Evolutionary conservation across 2,888 invertebrate species (phyloP).

Genomic region (Glomeris marginata): DNA sequence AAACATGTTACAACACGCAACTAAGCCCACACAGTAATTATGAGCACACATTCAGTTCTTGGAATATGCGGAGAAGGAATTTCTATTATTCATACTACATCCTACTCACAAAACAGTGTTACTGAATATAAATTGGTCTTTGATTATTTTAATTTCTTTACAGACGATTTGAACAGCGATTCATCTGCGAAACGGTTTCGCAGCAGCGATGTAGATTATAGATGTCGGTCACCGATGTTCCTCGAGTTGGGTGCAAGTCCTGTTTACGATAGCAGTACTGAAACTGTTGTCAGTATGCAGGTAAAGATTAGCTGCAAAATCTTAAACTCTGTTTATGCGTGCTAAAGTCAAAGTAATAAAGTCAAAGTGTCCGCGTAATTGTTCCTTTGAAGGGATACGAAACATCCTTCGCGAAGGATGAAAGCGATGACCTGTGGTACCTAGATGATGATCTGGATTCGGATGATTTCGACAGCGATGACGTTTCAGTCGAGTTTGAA

Average conservation of each 20-base stretch:
- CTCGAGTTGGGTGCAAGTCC: slow-evolving; percentile 4
- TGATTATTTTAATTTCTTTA: neutral
- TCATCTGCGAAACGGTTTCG: neutral
- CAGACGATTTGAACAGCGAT: neutral
- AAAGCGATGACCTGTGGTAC: slow-evolving; percentile 13
- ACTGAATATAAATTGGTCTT: too few species aligned
- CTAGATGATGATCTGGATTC: slow-evolving; percentile 3
- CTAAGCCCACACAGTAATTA: too few species aligned
- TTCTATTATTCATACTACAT: too few species aligned
- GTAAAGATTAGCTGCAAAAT: slow-evolving; percentile 1
- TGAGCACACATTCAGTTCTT: too few species aligned
- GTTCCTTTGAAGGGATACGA: slow-evolving; percentile 15
- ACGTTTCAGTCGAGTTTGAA: slow-evolving; percentile 8
- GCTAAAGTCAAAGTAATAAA: too few species aligned
- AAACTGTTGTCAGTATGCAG: slow-evolving; percentile 11
- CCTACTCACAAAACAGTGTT: too few species aligned
- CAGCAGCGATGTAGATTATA: too few species aligned
- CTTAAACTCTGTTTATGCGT: too few species aligned
- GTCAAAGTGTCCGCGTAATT: too few species aligned
- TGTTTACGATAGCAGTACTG: slow-evolving; percentile 11
- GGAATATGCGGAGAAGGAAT: too few species aligned
- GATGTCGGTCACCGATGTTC: slow-evolving; percentile 12
- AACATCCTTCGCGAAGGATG: slow-evolving; percentile 11
- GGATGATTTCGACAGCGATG: slow-evolving; percentile 2
- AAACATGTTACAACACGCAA: too few species aligned